These are phyloP conservation scores for Orussus abietinus DNA, from an alignment of 1,140 invertebrate genomes.

Conservation along the genomic window DNA sequence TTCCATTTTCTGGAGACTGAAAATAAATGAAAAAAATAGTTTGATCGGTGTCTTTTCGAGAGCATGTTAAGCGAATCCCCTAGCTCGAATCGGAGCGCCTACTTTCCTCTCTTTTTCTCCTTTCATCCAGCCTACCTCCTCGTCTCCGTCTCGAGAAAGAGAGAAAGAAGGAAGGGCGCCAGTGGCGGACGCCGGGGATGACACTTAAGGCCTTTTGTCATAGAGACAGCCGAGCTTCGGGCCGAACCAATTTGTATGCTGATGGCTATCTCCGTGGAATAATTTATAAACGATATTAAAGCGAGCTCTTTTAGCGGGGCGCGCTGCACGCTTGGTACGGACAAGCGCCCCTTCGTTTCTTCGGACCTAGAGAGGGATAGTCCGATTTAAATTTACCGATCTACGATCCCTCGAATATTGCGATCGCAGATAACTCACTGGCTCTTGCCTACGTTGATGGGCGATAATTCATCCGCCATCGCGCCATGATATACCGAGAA, in stretches of 20 bases:
- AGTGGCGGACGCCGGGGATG: neutral
- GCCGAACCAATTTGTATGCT: conserved; percentile 38
- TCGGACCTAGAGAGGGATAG: neutral
- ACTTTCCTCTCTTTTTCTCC: neutral
- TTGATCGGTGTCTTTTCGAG: too few relatives aligned
- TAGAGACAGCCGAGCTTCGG: conserved; percentile 10
- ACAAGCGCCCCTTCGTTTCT: too few relatives aligned
- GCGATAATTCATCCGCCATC: conserved; percentile 1
- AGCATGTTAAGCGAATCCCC: too few relatives aligned
- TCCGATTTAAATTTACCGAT: conserved; percentile 13
- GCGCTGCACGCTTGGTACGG: conserved; percentile 28
- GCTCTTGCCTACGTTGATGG: too few relatives aligned
- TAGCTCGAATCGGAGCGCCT: too few relatives aligned
- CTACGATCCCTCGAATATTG: neutral
- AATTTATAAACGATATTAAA: conserved; percentile 42
- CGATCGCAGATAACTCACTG: too few relatives aligned
- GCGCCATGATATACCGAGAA: too few relatives aligned
- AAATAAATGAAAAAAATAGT: too few relatives aligned
- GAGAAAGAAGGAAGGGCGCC: neutral
- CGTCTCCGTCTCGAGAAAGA: conserved; percentile 2
- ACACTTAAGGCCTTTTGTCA: neutral
- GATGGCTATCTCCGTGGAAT: conserved; percentile 36
- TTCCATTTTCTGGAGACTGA: too few relatives aligned
- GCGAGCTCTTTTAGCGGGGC: conserved; percentile 25
- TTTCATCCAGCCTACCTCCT: neutral